These are phyloP conservation scores for Macrotis lagotis DNA, from an alignment of 2,113 vertebrate species.

Conservation along the genomic window DNA sequence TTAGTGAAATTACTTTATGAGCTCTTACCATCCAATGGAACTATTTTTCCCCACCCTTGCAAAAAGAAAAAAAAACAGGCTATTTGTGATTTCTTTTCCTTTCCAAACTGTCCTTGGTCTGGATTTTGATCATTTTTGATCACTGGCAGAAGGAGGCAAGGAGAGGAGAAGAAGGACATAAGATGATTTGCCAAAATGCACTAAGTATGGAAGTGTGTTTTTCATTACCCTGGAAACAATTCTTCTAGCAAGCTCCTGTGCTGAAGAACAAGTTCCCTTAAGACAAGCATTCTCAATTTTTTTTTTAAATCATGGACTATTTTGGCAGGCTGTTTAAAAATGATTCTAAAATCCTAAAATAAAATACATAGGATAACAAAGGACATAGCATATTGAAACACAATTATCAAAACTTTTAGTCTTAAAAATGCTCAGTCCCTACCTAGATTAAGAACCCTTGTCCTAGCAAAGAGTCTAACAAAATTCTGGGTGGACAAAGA, in stretches of 20 bases:
- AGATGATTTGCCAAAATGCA: neutral
- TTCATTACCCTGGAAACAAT: neutral
- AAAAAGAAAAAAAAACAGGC: neutral
- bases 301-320: neutral
- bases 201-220: neutral
- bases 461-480: neutral
- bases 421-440: neutral
- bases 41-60: neutral
- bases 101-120: neutral
- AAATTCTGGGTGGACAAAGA: neutral
- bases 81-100: rapidly evolving
- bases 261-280: neutral
- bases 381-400: neutral
- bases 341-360: neutral
- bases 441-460: neutral
- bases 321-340: neutral
- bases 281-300: neutral
- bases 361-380: neutral
- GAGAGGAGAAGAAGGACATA: neutral
- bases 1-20: too few species aligned
- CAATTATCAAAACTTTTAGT: neutral
- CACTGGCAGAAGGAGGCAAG: neutral
- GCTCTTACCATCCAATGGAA: neutral
- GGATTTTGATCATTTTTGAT: neutral
- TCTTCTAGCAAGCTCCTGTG: neutral